These are phyloP conservation scores for Enteromius argenteus DNA, from an alignment of 2,797 vertebrate species.

Conservation along the genomic window DNA sequence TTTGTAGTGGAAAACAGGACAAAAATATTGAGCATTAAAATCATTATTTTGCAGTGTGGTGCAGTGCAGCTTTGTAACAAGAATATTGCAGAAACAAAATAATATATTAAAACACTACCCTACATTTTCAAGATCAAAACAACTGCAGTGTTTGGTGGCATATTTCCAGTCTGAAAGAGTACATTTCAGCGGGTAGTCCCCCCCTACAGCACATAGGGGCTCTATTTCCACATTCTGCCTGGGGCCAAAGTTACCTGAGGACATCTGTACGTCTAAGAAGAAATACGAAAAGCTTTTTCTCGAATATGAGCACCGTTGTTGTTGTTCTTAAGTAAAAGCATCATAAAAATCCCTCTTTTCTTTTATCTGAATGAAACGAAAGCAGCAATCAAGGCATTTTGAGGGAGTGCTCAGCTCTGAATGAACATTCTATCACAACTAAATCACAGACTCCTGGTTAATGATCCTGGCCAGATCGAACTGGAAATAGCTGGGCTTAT, in stretches of 20 bases:
- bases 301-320: slow-evolving; percentile 20
- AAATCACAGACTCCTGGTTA: slow-evolving; percentile 34
- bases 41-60: not conserved
- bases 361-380: not conserved
- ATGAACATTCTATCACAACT: slow-evolving; percentile 17
- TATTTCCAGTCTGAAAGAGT: slow-evolving; percentile 20
- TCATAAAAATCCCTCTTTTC: slow-evolving; percentile 1
- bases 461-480: slow-evolving; percentile 52
- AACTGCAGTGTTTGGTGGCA: slow-evolving; percentile 9
- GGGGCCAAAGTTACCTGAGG: slow-evolving; percentile 44
- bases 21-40: not conserved
- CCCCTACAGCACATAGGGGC: slow-evolving; percentile 14
- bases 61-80: not conserved
- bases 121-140: slow-evolving; percentile 4
- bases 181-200: slow-evolving; percentile 27
- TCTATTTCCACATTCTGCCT: slow-evolving; percentile 39
- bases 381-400: not conserved
- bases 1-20: not conserved
- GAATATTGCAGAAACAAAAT: slow-evolving; percentile 14
- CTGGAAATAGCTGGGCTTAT: slow-evolving; percentile 54
- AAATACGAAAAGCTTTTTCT: not conserved
- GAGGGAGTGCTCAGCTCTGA: slow-evolving; percentile 28
- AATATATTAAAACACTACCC: not conserved
- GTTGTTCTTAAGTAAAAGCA: not conserved
- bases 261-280: slow-evolving; percentile 31